phyloP scores from a whole-genome alignment of 2,888 invertebrate species.

The Miltochrista miniata region DNA sequence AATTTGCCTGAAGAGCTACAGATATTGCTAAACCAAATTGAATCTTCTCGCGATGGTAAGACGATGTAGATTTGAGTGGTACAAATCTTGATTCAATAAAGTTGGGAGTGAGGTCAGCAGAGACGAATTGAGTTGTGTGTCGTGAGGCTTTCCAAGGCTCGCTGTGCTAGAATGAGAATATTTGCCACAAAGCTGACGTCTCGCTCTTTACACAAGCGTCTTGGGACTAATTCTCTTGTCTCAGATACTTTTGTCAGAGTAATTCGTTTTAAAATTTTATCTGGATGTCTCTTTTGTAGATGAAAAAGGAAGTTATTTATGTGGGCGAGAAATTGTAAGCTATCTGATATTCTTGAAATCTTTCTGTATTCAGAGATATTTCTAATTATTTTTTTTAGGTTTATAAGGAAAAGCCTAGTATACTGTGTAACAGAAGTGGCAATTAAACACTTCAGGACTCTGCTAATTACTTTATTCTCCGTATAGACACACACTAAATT shows the following conservation, averaged over 20 bases:
- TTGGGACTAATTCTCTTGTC: conserved; percentile 34
- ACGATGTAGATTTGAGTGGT: conserved; percentile 40
- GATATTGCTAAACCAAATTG: conserved; percentile 28
- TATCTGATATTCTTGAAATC: too few relatives aligned
- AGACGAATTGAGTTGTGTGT: conserved; percentile 51
- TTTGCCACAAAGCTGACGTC: conserved; percentile 30
- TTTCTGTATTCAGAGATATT: too few relatives aligned
- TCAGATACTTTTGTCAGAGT: conserved; percentile 16
- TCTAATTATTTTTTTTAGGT: too few relatives aligned
- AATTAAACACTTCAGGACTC: too few relatives aligned
- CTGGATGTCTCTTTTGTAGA: neutral
- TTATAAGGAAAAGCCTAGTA: too few relatives aligned
- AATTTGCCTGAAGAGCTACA: conserved; percentile 28
- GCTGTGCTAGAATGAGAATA: conserved; percentile 28
- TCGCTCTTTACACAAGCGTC: conserved; percentile 21
- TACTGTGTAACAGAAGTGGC: too few relatives aligned
- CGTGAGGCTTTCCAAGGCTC: conserved; percentile 34
- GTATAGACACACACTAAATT: too few relatives aligned
- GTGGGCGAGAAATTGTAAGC: too few relatives aligned
- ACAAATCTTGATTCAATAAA: conserved; percentile 48
- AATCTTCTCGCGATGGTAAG: conserved; percentile 39
- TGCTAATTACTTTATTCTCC: too few relatives aligned
- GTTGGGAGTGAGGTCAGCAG: conserved; percentile 39
- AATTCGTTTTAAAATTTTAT: conserved; percentile 23
- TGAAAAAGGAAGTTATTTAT: too few relatives aligned